Conservation (phyloP, 2,113 vertebrate genomes). For the Tautogolabrus adspersus region DNA sequence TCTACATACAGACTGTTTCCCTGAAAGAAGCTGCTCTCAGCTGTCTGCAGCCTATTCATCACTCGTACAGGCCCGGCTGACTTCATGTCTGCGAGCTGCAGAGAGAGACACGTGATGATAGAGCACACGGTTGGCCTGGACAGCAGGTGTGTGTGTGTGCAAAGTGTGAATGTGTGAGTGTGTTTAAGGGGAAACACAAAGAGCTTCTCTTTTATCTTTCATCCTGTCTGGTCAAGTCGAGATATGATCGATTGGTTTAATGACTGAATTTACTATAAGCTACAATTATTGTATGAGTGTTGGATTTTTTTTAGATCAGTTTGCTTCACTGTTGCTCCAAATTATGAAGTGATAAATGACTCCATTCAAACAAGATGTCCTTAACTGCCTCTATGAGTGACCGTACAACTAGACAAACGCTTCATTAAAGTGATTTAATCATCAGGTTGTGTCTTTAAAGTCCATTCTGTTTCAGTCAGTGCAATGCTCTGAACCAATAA, state of each 20-base stretch:
- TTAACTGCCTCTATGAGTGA: background rate
- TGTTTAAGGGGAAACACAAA: conserved; percentile 18
- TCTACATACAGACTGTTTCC: conserved; percentile 37
- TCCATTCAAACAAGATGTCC: background rate
- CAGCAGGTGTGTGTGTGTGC: conserved; percentile 48
- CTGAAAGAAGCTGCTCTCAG: conserved; percentile 65
- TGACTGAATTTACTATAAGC: conserved; percentile 21
- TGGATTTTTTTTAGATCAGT: background rate
- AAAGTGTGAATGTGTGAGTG: conserved; percentile 45
- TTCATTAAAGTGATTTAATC: background rate
- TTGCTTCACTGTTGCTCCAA: background rate
- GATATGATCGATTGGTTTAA: conserved; percentile 36
- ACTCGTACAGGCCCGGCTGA: conserved; percentile 60
- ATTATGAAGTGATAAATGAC: background rate
- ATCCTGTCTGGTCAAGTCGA: conserved; percentile 26
- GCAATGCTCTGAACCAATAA: no score
- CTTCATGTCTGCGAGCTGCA: conserved; percentile 60
- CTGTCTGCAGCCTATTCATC: conserved; percentile 77
- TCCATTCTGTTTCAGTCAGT: background rate
- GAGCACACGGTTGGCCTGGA: conserved; percentile 34
- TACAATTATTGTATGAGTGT: background rate
- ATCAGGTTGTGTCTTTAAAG: no score
- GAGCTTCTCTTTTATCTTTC: conserved; percentile 44
- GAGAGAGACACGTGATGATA: conserved; percentile 58
- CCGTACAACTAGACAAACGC: background rate